Evolutionary conservation across 2,888 invertebrate genomes (phyloP).

Genomic region (Oxytorus armatus): DNA sequence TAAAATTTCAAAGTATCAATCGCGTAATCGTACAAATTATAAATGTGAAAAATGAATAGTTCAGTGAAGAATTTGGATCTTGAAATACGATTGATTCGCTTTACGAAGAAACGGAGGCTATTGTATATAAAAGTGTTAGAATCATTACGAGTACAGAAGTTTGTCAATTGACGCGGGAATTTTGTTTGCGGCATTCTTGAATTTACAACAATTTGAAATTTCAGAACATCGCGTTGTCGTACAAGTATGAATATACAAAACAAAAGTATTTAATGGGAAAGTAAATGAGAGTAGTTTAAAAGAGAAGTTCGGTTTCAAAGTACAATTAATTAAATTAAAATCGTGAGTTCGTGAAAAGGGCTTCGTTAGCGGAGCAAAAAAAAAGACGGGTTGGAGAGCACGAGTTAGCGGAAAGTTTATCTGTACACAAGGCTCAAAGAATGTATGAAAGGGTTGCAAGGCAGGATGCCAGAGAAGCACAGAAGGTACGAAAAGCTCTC

Average conservation of each 20-base stretch:
- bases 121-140: too few relatives aligned
- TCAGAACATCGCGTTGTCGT: too few relatives aligned
- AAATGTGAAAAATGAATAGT: too few relatives aligned
- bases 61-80: too few relatives aligned
- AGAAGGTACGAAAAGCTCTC: conserved; percentile 23
- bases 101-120: too few relatives aligned
- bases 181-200: background rate
- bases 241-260: too few relatives aligned
- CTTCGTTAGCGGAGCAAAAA: background rate
- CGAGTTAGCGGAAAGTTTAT: conserved; percentile 31
- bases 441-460: conserved; percentile 49
- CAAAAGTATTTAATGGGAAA: too few relatives aligned
- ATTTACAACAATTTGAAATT: background rate
- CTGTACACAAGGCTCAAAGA: conserved; percentile 23
- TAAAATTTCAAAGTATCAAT: too few relatives aligned
- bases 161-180: background rate
- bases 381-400: conserved; percentile 20
- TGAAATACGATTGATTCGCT: too few relatives aligned
- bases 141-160: background rate
- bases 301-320: background rate
- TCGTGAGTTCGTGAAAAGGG: background rate
- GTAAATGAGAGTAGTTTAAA: background rate
- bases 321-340: background rate
- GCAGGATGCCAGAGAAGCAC: conserved; percentile 32
- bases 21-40: too few relatives aligned